phyloP scores from a whole-genome alignment of 2,113 vertebrate species.

The Ardeotis arabs region DNA sequence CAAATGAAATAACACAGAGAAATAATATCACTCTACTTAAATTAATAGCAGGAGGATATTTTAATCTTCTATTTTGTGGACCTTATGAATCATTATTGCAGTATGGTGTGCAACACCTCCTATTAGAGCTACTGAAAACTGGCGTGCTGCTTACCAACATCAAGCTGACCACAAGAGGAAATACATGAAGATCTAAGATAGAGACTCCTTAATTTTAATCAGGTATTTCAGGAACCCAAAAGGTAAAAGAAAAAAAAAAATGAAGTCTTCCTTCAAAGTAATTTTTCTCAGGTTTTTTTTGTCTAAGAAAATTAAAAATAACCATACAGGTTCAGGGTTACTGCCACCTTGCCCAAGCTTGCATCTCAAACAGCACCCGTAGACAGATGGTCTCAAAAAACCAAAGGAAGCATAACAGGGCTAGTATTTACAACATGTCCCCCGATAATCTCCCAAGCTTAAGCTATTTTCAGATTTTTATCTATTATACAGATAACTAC shows the following conservation, averaged over 20 bases:
- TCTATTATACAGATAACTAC: background rate
- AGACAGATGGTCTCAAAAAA: background rate
- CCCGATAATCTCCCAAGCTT: background rate
- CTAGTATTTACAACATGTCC: background rate
- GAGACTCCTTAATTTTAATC: background rate
- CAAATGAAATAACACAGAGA: background rate
- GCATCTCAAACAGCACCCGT: background rate
- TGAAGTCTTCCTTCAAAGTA: background rate
- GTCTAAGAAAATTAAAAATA: background rate
- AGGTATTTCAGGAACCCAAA: background rate
- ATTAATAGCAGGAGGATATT: background rate
- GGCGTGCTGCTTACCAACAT: background rate
- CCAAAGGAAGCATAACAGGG: background rate
- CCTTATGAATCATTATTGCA: background rate
- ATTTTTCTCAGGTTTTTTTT: background rate
- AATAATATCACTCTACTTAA: background rate
- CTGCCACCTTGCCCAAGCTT: background rate
- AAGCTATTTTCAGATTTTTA: background rate
- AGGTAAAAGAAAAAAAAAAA: background rate
- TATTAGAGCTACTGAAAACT: background rate
- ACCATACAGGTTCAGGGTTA: background rate
- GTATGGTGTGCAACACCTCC: background rate
- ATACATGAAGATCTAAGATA: background rate
- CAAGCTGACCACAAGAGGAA: background rate
- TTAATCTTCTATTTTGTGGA: background rate